Evolutionary conservation across 2,113 vertebrate species (phyloP).

Genomic region (Ceyx cyanopectus): DNA sequence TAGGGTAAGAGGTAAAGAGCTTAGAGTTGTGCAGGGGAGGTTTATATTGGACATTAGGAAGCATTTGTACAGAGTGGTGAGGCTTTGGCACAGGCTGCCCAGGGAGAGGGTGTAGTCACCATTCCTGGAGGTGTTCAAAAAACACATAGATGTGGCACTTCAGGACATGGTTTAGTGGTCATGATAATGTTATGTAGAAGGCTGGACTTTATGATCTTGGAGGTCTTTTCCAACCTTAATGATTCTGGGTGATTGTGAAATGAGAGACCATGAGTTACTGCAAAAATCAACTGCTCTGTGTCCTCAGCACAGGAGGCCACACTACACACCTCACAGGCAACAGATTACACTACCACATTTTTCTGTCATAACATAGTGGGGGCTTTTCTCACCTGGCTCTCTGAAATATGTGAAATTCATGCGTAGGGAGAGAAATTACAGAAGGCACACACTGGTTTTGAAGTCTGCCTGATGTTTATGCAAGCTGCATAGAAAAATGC

Average conservation of each 20-base stretch:
- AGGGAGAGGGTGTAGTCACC: too few relatives aligned
- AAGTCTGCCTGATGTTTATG: neutral
- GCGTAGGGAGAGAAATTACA: neutral
- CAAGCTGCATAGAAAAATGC: neutral
- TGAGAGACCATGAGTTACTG: neutral
- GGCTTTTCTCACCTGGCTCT: neutral
- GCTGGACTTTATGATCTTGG: too few relatives aligned
- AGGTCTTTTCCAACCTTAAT: too few relatives aligned
- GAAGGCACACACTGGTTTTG: neutral
- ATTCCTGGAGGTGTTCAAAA: too few relatives aligned
- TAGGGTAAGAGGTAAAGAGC: too few relatives aligned
- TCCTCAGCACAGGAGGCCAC: neutral
- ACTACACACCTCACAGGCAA: neutral
- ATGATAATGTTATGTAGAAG: too few relatives aligned
- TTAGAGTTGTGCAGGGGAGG: too few relatives aligned
- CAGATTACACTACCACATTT: neutral
- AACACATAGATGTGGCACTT: too few relatives aligned
- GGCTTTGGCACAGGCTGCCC: too few relatives aligned
- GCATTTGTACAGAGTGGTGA: too few relatives aligned
- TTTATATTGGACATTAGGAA: too few relatives aligned
- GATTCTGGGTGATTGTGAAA: neutral
- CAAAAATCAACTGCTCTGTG: constrained; percentile 12
- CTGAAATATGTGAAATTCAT: neutral
- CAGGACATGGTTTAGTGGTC: too few relatives aligned
- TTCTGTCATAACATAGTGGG: neutral